Evolutionary conservation across 2,113 vertebrate species (phyloP).

Genomic region (Colossoma macropomum): DNA sequence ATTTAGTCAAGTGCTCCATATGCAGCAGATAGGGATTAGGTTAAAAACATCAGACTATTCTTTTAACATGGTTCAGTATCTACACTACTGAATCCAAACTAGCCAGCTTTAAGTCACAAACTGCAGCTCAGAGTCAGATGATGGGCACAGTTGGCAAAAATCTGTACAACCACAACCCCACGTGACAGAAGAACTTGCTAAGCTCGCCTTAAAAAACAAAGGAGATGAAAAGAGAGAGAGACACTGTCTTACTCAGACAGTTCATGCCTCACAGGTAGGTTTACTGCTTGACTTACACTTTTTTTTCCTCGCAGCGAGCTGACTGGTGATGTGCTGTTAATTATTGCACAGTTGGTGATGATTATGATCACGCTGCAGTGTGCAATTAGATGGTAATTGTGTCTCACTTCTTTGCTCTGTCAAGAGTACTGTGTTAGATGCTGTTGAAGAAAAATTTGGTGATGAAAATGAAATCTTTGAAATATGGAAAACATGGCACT

Average conservation of each 20-base stretch:
- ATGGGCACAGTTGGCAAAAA: background rate
- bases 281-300: background rate
- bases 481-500: no score
- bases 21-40: background rate
- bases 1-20: background rate
- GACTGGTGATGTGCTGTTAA: background rate
- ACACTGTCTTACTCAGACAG: background rate
- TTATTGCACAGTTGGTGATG: background rate
- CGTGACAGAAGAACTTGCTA: background rate
- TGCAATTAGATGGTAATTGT: no score
- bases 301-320: background rate
- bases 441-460: no score
- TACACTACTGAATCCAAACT: no score
- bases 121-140: no score
- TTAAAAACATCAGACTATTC: background rate
- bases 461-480: no score
- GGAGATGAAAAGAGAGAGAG: background rate
- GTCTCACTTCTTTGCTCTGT: no score
- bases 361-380: background rate
- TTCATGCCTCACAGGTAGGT: slow-evolving; percentile 15
- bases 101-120: no score
- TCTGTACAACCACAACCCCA: background rate
- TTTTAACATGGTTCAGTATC: background rate
- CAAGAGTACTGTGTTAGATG: no score
- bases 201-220: background rate